Conservation (phyloP, 2,888 invertebrate genomes). For the Gymnoscelis rufifasciata region DNA sequence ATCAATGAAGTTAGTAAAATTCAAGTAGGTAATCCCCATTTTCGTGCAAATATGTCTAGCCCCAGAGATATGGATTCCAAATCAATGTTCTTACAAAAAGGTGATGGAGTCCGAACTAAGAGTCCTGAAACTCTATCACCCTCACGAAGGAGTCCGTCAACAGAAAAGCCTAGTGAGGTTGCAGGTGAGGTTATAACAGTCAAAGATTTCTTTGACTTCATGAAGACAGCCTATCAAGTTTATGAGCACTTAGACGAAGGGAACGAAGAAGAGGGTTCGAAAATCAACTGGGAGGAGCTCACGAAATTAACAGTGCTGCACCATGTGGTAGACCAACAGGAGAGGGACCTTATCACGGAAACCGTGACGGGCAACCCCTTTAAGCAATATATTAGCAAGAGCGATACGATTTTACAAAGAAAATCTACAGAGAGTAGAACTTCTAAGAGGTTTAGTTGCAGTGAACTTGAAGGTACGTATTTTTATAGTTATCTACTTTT, state of each 20-base stretch:
- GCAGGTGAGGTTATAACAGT: conserved; percentile 82
- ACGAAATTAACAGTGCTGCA: conserved; percentile 71
- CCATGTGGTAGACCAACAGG: conserved; percentile 68
- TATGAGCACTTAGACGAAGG: conserved; percentile 71
- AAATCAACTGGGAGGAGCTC: conserved; percentile 75
- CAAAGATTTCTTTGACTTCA: conserved; percentile 84
- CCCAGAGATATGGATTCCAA: conserved; percentile 52
- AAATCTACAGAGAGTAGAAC: conserved; percentile 45
- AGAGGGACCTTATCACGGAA: conserved; percentile 63
- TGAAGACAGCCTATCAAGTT: conserved; percentile 86
- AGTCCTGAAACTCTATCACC: conserved; percentile 47
- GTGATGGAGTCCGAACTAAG: conserved; percentile 40
- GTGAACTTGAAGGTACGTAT: conserved; percentile 69
- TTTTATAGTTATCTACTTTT: too few relatives aligned
- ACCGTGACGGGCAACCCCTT: conserved; percentile 47
- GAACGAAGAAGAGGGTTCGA: conserved; percentile 60
- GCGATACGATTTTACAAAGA: conserved; percentile 54
- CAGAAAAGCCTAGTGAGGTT: conserved; percentile 32
- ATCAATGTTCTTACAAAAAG: conserved; percentile 64
- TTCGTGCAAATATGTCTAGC: conserved; percentile 48
- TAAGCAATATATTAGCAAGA: conserved; percentile 56
- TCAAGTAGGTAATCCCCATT: conserved; percentile 24
- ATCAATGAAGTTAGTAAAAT: conserved; percentile 42
- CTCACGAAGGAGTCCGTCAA: conserved; percentile 44
- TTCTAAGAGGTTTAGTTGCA: conserved; percentile 61